Conservation (phyloP, 2,797 vertebrate genomes). For the Coregonus sp. region DNA sequence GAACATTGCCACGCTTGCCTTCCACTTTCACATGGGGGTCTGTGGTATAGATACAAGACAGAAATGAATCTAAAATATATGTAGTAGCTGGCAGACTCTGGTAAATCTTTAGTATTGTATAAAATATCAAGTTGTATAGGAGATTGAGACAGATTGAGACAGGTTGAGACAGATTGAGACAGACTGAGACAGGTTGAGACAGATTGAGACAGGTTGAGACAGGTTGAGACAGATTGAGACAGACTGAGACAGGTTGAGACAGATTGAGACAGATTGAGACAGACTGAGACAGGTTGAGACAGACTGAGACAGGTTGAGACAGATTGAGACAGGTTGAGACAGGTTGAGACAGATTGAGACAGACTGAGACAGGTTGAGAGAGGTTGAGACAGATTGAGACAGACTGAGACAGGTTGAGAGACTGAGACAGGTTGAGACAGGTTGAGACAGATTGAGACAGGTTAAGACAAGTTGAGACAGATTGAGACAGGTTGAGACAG, state of each 20-base stretch:
- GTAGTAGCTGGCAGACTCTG: neutral
- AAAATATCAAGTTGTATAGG: neutral
- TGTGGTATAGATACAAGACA: conserved; percentile 29
- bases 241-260: too few species aligned
- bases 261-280: too few species aligned
- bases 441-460: neutral
- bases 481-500: neutral
- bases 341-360: too few species aligned
- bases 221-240: too few species aligned
- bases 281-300: too few species aligned
- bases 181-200: neutral
- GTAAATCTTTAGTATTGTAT: neutral
- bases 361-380: too few species aligned
- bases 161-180: too few species aligned
- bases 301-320: too few species aligned
- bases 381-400: too few species aligned
- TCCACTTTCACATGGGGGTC: conserved; percentile 84
- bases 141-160: neutral
- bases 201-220: too few species aligned
- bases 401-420: too few species aligned
- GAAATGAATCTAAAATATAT: neutral
- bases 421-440: neutral
- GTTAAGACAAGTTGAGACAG: neutral
- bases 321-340: too few species aligned
- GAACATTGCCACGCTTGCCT: conserved; percentile 70